phyloP scores from a whole-genome alignment of 2,113 vertebrate genomes.

The Geothlypis trichas region DNA sequence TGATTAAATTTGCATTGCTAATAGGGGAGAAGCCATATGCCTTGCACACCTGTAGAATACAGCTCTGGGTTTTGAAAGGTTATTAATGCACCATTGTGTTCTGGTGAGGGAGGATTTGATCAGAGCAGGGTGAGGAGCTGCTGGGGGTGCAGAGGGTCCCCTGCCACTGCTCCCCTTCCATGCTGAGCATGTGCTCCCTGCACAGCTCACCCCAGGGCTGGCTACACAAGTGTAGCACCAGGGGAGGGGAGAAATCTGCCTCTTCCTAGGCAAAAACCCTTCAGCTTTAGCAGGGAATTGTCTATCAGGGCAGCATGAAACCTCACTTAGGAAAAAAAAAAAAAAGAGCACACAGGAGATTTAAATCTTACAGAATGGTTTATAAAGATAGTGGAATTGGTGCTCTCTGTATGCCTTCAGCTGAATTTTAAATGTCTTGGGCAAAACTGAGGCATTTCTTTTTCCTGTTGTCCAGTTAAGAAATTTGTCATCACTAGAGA shows the following conservation, averaged over 20 bases:
- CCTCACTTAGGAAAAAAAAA: neutral
- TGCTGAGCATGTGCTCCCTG: neutral
- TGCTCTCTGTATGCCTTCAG: neutral
- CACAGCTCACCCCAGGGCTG: neutral
- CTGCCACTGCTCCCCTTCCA: neutral
- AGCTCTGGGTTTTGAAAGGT: slow-evolving; percentile 7
- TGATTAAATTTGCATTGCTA: slow-evolving; percentile 71
- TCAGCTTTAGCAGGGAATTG: neutral
- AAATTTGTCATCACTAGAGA: neutral
- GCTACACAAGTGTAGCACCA: neutral
- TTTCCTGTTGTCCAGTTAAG: neutral
- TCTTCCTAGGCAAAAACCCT: neutral
- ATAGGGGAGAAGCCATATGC: slow-evolving; percentile 47
- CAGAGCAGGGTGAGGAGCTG: neutral
- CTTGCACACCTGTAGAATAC: slow-evolving; percentile 43
- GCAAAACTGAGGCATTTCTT: neutral
- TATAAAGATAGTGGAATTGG: neutral
- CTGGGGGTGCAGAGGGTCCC: neutral
- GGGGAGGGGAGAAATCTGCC: neutral
- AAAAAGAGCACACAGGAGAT: neutral
- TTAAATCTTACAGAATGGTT: neutral
- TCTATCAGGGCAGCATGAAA: neutral
- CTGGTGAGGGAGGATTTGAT: neutral
- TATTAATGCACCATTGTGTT: neutral
- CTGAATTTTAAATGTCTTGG: neutral